Conservation (phyloP, 2,888 invertebrate species). For the Herminia tarsipennalis region DNA sequence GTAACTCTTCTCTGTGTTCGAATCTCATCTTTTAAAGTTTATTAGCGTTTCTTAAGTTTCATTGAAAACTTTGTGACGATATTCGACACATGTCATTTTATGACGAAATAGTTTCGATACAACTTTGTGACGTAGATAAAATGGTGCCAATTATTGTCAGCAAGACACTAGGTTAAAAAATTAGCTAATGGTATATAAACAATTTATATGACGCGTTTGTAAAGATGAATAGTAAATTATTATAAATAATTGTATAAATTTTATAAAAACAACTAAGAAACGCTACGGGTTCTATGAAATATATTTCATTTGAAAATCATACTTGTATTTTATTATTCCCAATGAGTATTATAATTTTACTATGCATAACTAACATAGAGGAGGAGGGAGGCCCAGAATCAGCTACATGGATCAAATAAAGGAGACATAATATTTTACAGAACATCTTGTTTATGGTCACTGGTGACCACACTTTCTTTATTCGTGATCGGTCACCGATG, state of each 20-base stretch:
- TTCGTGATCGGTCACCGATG: too few species aligned
- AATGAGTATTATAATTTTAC: too few species aligned
- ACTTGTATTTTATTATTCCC: slow-evolving; percentile 45
- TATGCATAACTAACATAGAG: too few species aligned
- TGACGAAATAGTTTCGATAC: slow-evolving; percentile 44
- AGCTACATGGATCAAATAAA: too few species aligned
- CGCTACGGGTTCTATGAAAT: slow-evolving; percentile 85
- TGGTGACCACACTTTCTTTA: too few species aligned
- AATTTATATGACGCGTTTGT: slow-evolving; percentile 68
- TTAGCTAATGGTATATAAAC: slow-evolving; percentile 51
- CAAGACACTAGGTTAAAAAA: slow-evolving; percentile 59
- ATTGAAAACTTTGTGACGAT: slow-evolving; percentile 37
- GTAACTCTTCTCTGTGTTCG: slow-evolving; percentile 69
- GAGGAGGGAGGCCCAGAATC: too few species aligned
- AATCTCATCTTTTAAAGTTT: slow-evolving; percentile 75
- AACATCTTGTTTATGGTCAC: too few species aligned
- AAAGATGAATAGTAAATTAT: slow-evolving; percentile 61
- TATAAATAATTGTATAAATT: slow-evolving; percentile 74
- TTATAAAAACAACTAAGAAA: slow-evolving; percentile 83
- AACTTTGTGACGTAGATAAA: slow-evolving; percentile 45
- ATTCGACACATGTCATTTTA: slow-evolving; percentile 36
- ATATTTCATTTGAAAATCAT: slow-evolving; percentile 79
- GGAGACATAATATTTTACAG: too few species aligned
- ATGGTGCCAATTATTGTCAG: slow-evolving; percentile 74
- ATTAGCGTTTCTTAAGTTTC: slow-evolving; percentile 67